A percentile compares a stretch with the other conserved stretches of the same genome.
These are phyloP conservation scores for Dendroctonus ponderosae DNA, from an alignment of 1,140 invertebrate species.

Conservation along the genomic window DNA sequence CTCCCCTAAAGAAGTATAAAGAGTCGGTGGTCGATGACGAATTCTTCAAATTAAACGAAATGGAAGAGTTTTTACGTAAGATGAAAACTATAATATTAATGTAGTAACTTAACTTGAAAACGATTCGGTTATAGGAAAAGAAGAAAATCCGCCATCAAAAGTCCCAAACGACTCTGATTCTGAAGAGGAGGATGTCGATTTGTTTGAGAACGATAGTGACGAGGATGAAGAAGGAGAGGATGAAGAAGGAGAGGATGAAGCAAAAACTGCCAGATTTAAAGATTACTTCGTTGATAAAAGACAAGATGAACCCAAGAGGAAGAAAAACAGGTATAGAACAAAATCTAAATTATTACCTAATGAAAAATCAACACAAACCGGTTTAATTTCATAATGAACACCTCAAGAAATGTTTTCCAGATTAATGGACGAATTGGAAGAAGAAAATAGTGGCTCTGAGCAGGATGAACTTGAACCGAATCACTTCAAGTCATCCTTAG, in stretches of 20 bases:
- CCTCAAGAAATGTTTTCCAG: neutral
- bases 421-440: conserved; percentile 35
- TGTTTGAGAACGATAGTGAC: conserved; percentile 49
- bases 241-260: conserved; percentile 49
- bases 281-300: conserved; percentile 53
- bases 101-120: neutral
- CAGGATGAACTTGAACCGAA: conserved; percentile 34
- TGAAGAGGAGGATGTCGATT: conserved; percentile 43
- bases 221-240: conserved; percentile 53
- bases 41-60: conserved; percentile 87
- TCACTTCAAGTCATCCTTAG: conserved; percentile 63
- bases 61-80: conserved; percentile 73
- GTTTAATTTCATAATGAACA: no score
- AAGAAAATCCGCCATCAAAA: conserved; percentile 8
- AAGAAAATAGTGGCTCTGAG: conserved; percentile 40
- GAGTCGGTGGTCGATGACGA: conserved; percentile 82
- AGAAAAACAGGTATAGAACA: conserved; percentile 22
- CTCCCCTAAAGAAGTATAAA: conserved; percentile 37
- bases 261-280: conserved; percentile 51
- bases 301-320: conserved; percentile 36
- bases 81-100: neutral
- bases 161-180: conserved; percentile 53
- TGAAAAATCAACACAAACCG: no score
- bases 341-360: no score
- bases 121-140: conserved; percentile 11